Base-by-base conservation (phyloP, 2,797 vertebrate genomes). In the Chaetodon trifasciatus region DNA sequence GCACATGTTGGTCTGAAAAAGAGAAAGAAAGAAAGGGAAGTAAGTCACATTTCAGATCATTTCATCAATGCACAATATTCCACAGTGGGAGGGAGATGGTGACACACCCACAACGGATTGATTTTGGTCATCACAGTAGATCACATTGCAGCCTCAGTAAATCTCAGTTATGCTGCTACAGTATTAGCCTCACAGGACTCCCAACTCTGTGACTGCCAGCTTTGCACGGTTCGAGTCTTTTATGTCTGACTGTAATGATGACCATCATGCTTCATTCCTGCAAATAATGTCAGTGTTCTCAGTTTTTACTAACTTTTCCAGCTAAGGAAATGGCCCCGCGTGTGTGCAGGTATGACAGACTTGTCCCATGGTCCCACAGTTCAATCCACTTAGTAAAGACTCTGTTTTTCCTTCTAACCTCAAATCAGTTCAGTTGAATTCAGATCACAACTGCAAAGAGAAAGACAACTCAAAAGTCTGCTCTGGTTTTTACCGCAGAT, bases 101-200 rank as follows among this genome's bases (percentile, higher is more conserved):
- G 19, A 4, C 65, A 23, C 61, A 19, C 75, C 81, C 79, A 83
- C 85, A 79, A 40, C 10, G 15, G 70, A 91, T 87, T 85, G 82
- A 92, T 90, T 90, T 78, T 80, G 81, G 64, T 89, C 79, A 78
- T 85, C 73, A 44, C 69, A 77, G 74, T 84, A 57, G 77, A 89
- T 92, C 83, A 74, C 72, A 65, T 87, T 87, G 83, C 84, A 82
- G 83, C 53, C 64, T 82, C 69, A 55, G 74, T 90, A 85, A 81
- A 84, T 86, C 66, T 87, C 84, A 91, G 91, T 86, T 84, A 80
- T 78, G 70, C 52, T 70, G 67, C 83, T 73, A 67, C 68, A 64
- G 71, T 63, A 64, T 79, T 68, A 65, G 56, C 73, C 62, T 64
- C 74, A 49, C 28, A 76, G 62, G n/a, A 79, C 64, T 73, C 57